These are phyloP conservation scores for Platorchestia sp. DNA, from an alignment of 1,140 invertebrate species.

Conservation along the genomic window DNA sequence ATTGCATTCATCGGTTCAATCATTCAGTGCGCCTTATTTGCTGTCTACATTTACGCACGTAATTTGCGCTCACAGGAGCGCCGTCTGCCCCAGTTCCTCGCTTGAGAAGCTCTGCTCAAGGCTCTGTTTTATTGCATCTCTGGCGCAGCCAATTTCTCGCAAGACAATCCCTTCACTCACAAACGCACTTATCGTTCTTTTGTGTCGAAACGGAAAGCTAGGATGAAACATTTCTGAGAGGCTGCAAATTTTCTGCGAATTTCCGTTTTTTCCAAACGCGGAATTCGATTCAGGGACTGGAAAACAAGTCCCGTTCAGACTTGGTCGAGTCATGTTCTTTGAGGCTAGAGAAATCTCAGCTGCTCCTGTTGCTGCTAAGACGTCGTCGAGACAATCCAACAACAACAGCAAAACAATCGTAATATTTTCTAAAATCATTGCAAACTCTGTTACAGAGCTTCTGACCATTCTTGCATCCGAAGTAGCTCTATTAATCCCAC, in stretches of 20 bases:
- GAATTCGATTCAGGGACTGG: neutral
- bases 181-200: neutral
- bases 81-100: neutral
- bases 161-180: neutral
- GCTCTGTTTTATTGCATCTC: neutral
- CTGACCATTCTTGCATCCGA: neutral
- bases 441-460: neutral
- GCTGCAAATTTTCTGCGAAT: neutral
- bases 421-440: neutral
- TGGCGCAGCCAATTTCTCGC: neutral
- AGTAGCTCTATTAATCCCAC: neutral
- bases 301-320: neutral
- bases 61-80: neutral
- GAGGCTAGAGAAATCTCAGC: neutral
- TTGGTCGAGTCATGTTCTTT: neutral
- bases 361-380: too few relatives aligned
- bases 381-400: too few relatives aligned
- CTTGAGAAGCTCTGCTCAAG: neutral
- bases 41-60: neutral
- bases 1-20: neutral
- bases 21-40: neutral
- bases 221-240: neutral
- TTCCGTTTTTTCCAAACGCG: neutral
- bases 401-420: neutral
- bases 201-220: neutral